These are phyloP conservation scores for Xenotilapia caudafasciata DNA, from an alignment of 2,113 vertebrate species.

Conservation along the genomic window DNA sequence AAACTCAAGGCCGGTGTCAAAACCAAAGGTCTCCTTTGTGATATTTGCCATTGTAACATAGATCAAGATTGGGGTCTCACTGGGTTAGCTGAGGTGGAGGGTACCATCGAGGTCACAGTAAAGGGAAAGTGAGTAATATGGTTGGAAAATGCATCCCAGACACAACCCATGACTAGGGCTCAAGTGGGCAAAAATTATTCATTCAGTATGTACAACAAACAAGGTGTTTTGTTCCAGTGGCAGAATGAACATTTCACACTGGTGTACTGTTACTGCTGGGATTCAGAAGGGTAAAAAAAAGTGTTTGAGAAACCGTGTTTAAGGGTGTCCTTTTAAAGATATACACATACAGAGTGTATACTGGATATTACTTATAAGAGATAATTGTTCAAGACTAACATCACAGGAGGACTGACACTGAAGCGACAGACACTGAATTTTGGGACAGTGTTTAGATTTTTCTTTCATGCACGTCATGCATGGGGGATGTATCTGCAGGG, in stretches of 20 bases:
- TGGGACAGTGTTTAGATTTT: neutral
- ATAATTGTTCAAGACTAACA: constrained; percentile 4
- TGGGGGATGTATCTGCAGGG: neutral
- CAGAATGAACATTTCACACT: constrained; percentile 19
- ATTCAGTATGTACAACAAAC: constrained; percentile 46
- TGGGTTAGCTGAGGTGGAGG: constrained; percentile 7
- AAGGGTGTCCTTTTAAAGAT: neutral
- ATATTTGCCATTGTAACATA: constrained; percentile 12
- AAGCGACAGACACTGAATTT: constrained; percentile 9
- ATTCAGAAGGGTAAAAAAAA: neutral
- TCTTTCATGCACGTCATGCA: constrained; percentile 17
- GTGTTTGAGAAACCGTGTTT: neutral
- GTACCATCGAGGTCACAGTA: constrained; percentile 25
- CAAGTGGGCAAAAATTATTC: constrained; percentile 37
- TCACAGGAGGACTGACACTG: neutral
- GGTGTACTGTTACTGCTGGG: constrained; percentile 10
- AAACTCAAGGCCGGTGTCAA: constrained; percentile 21
- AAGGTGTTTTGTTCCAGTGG: neutral
- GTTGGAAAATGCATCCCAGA: constrained; percentile 13
- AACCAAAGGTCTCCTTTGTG: constrained; percentile 2
- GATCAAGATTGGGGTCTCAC: constrained; percentile 9
- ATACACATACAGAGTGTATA: neutral
- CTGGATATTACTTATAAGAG: neutral
- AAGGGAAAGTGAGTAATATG: constrained; percentile 11
- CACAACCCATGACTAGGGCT: constrained; percentile 26